Evolutionary conservation across 2,888 invertebrate species (phyloP), one percentile per base, ranked within the genome.

Genomic region (Microctonus hyperodae): DNA sequence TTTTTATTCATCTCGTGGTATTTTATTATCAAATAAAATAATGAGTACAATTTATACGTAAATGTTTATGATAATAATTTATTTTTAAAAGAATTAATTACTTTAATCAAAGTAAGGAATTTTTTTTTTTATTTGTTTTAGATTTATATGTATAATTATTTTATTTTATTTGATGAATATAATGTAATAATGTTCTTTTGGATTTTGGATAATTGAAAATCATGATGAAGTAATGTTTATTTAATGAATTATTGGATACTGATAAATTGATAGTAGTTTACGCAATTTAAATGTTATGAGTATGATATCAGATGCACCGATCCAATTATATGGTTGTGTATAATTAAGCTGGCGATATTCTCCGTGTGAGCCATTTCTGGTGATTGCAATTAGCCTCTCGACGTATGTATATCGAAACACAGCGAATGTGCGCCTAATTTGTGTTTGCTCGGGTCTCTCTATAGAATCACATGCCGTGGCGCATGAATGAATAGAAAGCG

Each of bases 321-420:
- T 44, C 6, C 44, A 7, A 44, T 44, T 16, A 44, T n/a, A 20
- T 44, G 16, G 44, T 44, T 44, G 53, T 37, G 35, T 23, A 23
- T 62, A 53, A 62, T 62, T 51, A 62, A 53, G 33, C 25, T n/a
- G 35, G 33, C 50, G 50, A 55, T 55, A 33, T 48, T 28, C 20
- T 60, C 20, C 48, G 33, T 60, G 48, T 33, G 50, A 60, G 44
- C 16, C 16, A 44, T 60, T 22, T 50, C 33, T 50, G n/a, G 61
- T 62, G 23, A 51, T 48, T 48, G 61, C 51, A 59, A 62, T 62
- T 62, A 51, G 51, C 53, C 37, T 25, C 51, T 33, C 51, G 25
- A 10, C 22, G 35, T 53, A 33, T 50, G 20, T 35, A 62, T 13
- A 33, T 35, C 20, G 51, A 23, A 62, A 62, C 33, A 35, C 22